Evolutionary conservation across 35 echinoderm and acorn worm genomes (phyloP).

Genomic region (Hemicentrotus pulcherrimus): DNA sequence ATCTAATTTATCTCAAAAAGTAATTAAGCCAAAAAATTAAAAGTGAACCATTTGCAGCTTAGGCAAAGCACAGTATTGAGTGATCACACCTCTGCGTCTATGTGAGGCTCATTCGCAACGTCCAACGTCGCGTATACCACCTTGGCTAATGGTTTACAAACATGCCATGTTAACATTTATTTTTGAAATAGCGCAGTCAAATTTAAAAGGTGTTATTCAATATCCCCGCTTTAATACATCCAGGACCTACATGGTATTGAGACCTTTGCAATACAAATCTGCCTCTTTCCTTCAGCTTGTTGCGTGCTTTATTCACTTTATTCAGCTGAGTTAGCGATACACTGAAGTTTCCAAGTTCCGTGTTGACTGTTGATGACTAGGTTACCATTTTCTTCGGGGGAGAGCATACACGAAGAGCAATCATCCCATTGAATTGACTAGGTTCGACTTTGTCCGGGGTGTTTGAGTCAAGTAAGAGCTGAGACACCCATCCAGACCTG

Average conservation of each 20-base stretch:
- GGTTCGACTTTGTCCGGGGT: not conserved
- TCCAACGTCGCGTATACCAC: no score
- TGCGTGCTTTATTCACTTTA: not conserved
- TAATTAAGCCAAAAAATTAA: no score
- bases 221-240: not conserved
- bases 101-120: no score
- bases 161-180: no score
- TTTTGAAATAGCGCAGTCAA: no score
- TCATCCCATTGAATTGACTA: not conserved
- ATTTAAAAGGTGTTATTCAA: not conserved
- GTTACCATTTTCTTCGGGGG: not conserved
- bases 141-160: no score
- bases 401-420: not conserved
- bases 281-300: not conserved
- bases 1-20: no score
- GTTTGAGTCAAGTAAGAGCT: not conserved
- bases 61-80: no score
- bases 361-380: not conserved
- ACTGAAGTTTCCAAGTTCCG: not conserved
- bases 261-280: not conserved
- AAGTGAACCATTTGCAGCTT: no score
- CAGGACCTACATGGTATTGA: not conserved
- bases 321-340: not conserved
- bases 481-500: not conserved
- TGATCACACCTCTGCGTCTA: no score